Conservation (phyloP, 2,888 invertebrate genomes). For the Fissipunctia ypsillon region DNA sequence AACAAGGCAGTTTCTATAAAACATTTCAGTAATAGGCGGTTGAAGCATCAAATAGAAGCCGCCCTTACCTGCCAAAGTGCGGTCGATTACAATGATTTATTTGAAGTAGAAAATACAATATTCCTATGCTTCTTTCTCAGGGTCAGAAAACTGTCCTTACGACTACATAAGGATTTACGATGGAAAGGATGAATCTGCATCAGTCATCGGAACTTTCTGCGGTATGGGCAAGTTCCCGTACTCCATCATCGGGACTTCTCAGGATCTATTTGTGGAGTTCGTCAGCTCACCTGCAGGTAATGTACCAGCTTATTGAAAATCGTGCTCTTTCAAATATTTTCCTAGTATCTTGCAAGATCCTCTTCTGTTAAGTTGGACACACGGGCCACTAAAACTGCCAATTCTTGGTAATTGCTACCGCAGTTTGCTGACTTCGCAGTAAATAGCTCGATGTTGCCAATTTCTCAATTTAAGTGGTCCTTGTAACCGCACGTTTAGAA, state of each 20-base stretch:
- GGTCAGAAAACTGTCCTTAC: slow-evolving; percentile 96
- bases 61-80: background rate
- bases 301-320: background rate
- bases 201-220: slow-evolving; percentile 97
- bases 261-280: slow-evolving; percentile 96
- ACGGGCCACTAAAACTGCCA: background rate
- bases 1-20: background rate
- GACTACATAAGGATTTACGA: slow-evolving; percentile 97
- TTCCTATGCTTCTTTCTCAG: slow-evolving; percentile 75
- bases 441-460: background rate
- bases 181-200: slow-evolving; percentile 96
- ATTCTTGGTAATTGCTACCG: no score
- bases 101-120: background rate
- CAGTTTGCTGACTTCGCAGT: no score
- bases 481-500: background rate
- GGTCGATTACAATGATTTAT: background rate
- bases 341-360: background rate
- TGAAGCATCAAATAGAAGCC: background rate
- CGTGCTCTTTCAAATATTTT: background rate
- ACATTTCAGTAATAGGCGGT: background rate
- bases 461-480: background rate
- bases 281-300: slow-evolving; percentile 96
- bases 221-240: slow-evolving; percentile 98
- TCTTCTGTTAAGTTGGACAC: background rate
- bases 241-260: slow-evolving; percentile 97